Evolutionary conservation across 2,888 invertebrate species (phyloP), one percentile per base, ranked within the genome.

Genomic region (Thecophora atra): DNA sequence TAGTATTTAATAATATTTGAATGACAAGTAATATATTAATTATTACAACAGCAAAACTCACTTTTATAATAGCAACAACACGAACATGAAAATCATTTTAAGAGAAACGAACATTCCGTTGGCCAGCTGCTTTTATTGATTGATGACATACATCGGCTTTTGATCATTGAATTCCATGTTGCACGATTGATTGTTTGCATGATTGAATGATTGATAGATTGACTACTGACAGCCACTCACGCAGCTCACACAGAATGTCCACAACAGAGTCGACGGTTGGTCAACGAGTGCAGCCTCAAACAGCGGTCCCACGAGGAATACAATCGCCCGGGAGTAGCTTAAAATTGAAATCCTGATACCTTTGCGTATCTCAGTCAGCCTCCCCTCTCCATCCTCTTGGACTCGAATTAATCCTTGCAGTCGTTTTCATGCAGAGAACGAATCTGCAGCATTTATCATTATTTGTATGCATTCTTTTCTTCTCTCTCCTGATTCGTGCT

Each of bases 191-290:
- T 63, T 24, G 54, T 54, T 63, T 42, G 63, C 52, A 42, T 64
- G 70, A 64, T 24, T 52, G 56, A 70, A 42, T 28, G 64, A 70
- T 26, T 54, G 64, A 70, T 52, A 42, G 54, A 64, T 52, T 51
- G n/a, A 70, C 52, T 37, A 2, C 37, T 37, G 37, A 11, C 37
- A 11, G 47, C 47, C 13, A 47, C 47, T 47, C 47, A 47, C 47
- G 11, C 47, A 47, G n/a, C 6, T 6, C 37, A 8, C 37, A 11
- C 37, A 37, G 37, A 37, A 11, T 37, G 37, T 37, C 37, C 47
- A 47, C 47, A n/a, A n/a, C 47, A n/a, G 47, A 47, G 44, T 44
- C 47, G 4, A 47, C 47, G 30, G 17, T n/a, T 21, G 64, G 64
- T 47, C 64, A 64, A 47, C 30, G 28, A 28, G 30, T 26, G n/a